Conservation (phyloP, 1,140 invertebrate species). For the Calephelis nemesis region DNA sequence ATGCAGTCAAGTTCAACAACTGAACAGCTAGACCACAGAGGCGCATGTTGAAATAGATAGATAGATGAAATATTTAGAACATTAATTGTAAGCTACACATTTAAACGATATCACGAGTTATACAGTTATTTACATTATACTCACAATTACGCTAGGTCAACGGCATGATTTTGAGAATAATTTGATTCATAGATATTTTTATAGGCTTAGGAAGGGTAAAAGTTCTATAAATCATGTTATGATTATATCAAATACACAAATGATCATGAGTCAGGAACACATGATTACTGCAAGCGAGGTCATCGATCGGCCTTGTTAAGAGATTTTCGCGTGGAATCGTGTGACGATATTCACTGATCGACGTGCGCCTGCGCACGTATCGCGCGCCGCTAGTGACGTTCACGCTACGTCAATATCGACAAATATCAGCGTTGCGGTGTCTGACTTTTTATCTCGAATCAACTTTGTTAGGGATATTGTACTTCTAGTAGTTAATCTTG, state of each 20-base stretch:
- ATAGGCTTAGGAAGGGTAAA: not conserved
- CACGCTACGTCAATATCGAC: slow-evolving; percentile 39
- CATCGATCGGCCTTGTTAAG: slow-evolving; percentile 63
- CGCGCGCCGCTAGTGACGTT: slow-evolving; percentile 49
- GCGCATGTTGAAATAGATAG: no score
- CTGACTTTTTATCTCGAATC: not conserved
- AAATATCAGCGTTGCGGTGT: slow-evolving; percentile 20
- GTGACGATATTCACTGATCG: slow-evolving; percentile 44
- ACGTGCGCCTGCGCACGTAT: slow-evolving; percentile 64
- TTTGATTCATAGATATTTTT: not conserved
- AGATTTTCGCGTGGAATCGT: slow-evolving; percentile 50
- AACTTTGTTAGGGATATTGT: no score
- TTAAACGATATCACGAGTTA: no score
- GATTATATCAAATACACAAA: slow-evolving; percentile 13
- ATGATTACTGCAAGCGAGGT: slow-evolving; percentile 40
- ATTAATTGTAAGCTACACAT: no score
- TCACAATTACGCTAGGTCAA: no score
- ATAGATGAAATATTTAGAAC: no score
- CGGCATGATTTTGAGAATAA: no score
- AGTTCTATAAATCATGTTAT: not conserved
- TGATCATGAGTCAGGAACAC: slow-evolving; percentile 14
- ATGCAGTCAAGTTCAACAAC: no score
- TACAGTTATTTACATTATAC: no score
- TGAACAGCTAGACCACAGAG: no score
- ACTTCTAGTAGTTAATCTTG: no score